Percentiles rank a stretch among this genome's conserved stretches.
phyloP scores from a whole-genome alignment of 2,113 vertebrate genomes.

The Urocitellus parryii region DNA sequence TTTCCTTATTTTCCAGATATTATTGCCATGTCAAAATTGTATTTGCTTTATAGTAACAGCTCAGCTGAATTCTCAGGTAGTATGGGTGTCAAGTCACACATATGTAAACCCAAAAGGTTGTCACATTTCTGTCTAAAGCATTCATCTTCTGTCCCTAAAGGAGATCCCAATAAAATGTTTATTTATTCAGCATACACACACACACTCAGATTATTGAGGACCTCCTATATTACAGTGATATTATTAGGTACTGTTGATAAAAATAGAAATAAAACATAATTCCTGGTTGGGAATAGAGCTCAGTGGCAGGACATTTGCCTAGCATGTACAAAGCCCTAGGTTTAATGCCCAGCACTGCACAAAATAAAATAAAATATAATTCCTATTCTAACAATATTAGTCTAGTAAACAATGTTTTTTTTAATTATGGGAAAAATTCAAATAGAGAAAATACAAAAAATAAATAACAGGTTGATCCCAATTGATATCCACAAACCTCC shows the following conservation, averaged over 20 bases:
- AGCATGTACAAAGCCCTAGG: no score
- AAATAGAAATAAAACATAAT: slow-evolving; percentile 14
- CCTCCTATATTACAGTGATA: neutral
- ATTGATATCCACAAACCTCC: neutral
- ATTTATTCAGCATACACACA: neutral
- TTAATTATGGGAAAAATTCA: slow-evolving; percentile 13
- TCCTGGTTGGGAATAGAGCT: no score
- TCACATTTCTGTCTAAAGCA: neutral
- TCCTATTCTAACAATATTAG: neutral
- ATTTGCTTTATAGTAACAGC: neutral
- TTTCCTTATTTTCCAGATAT: neutral
- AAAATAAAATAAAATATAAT: no score
- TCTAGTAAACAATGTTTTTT: neutral
- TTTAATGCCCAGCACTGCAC: no score
- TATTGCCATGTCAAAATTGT: slow-evolving; percentile 1
- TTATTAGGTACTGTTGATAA: neutral
- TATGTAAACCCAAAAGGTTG: neutral
- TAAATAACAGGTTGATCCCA: neutral
- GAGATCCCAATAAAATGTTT: neutral
- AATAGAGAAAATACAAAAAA: neutral
- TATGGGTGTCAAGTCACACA: neutral
- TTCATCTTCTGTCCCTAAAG: neutral
- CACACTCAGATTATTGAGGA: neutral
- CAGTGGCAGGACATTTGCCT: no score
- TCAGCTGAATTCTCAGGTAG: neutral